phyloP scores from a whole-genome alignment of 2,888 invertebrate species.

The Xylocampa areola region DNA sequence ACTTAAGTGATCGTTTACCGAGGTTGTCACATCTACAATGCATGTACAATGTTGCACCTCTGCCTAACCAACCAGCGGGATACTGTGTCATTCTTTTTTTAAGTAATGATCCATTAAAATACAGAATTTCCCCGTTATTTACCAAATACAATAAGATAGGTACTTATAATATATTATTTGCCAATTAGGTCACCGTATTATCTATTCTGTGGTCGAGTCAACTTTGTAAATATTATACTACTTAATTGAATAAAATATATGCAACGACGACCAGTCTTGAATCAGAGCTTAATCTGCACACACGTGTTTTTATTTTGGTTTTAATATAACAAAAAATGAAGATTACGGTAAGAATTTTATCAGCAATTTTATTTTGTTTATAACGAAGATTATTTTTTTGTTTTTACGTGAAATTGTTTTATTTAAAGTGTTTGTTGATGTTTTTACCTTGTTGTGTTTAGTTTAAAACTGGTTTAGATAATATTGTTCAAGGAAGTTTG shows the following conservation, averaged over 20 bases:
- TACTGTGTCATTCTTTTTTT: too few species aligned
- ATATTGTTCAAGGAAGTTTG: conserved; percentile 1
- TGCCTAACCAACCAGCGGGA: too few species aligned
- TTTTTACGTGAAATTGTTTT: background rate
- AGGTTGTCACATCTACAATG: too few species aligned
- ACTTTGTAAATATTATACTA: background rate
- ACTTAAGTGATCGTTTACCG: too few species aligned
- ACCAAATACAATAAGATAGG: background rate
- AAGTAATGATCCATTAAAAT: too few species aligned
- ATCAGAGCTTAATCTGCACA: background rate
- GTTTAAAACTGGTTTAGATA: too few species aligned
- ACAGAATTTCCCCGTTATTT: background rate
- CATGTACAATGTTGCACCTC: too few species aligned
- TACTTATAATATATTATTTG: background rate
- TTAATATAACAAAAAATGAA: conserved; percentile 24
- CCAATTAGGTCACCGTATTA: conserved; percentile 8
- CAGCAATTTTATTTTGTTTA: background rate
- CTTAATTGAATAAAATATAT: background rate
- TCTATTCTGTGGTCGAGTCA: conserved; percentile 1
- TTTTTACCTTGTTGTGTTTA: background rate
- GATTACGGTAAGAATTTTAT: conserved; percentile 19
- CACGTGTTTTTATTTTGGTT: background rate
- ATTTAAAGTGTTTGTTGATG: background rate
- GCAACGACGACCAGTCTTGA: conserved; percentile 8
- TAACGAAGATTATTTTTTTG: background rate